Evolutionary conservation across 2,113 vertebrate species (phyloP).

Genomic region (Cygnus buccinator): DNA sequence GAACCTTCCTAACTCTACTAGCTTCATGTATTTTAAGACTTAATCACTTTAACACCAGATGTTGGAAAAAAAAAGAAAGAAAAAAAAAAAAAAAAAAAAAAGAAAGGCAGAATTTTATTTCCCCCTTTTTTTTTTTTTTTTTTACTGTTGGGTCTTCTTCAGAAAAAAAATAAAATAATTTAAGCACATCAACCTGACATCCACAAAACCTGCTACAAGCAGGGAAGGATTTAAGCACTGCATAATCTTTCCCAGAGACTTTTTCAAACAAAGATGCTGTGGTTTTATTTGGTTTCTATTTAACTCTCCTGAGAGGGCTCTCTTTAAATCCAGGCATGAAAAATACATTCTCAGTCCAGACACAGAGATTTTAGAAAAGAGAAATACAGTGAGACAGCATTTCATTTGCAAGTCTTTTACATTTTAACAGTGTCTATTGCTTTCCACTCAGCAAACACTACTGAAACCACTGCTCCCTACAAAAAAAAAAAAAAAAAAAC

Average conservation of each 20-base stretch:
- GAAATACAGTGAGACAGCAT: conserved; percentile 40
- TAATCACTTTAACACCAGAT: neutral
- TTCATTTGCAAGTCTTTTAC: conserved; percentile 71
- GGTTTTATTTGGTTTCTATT: conserved; percentile 62
- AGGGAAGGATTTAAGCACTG: conserved; percentile 25
- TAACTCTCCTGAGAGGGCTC: conserved; percentile 58
- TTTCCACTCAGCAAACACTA: conserved; percentile 10
- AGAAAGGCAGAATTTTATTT: neutral
- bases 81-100: neutral
- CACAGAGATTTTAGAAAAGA: conserved; percentile 46
- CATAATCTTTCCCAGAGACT: conserved; percentile 49
- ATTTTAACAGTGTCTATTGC: conserved; percentile 38
- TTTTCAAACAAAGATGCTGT: conserved; percentile 47
- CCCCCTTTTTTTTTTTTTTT: neutral
- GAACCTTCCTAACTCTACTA: neutral
- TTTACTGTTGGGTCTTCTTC: neutral
- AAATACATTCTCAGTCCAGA: conserved; percentile 63
- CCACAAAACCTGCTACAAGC: conserved; percentile 16
- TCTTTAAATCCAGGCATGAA: conserved; percentile 67
- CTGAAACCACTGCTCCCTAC: neutral
- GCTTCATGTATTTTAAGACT: neutral
- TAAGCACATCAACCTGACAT: neutral
- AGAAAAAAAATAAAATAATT: neutral
- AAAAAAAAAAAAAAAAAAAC: neutral
- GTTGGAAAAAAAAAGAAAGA: too few species aligned